phyloP scores from a whole-genome alignment of 1,140 invertebrate species.

The Heliconius hewitsoni region DNA sequence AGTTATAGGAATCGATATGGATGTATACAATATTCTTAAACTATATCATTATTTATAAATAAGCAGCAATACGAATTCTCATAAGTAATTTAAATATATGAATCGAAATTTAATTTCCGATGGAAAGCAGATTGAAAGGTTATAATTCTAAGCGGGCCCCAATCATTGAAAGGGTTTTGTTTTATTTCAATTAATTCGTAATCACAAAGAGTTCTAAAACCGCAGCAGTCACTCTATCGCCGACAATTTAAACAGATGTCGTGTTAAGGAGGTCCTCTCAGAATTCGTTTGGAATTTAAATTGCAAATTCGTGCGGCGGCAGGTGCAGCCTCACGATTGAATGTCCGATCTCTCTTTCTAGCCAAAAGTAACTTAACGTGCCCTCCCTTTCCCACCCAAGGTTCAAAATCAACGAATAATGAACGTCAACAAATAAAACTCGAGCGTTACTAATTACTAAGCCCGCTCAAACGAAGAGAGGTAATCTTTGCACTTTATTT shows the following conservation, averaged over 20 bases:
- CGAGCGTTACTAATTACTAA: conserved; percentile 82
- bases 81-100: neutral
- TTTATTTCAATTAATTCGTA: conserved; percentile 79
- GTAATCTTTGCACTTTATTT: conserved; percentile 79
- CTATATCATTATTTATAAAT: neutral
- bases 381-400: conserved; percentile 50
- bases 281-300: conserved; percentile 81
- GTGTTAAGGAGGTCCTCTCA: conserved; percentile 81
- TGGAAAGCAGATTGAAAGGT: conserved; percentile 31
- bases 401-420: conserved; percentile 80
- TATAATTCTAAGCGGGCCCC: conserved; percentile 38
- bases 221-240: conserved; percentile 75
- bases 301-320: conserved; percentile 80
- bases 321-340: conserved; percentile 73
- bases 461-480: conserved; percentile 70
- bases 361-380: conserved; percentile 39
- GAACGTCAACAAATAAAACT: conserved; percentile 82
- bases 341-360: conserved; percentile 58
- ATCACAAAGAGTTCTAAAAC: conserved; percentile 74
- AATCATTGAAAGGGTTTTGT: conserved; percentile 64
- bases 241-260: conserved; percentile 82
- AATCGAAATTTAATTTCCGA: neutral
- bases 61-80: neutral
- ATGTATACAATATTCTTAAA: neutral
- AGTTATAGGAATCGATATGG: neutral